Evolutionary conservation across 2,888 invertebrate species (phyloP), one percentile per base, ranked within the genome.

Genomic region (Chloroclysta siterata): DNA sequence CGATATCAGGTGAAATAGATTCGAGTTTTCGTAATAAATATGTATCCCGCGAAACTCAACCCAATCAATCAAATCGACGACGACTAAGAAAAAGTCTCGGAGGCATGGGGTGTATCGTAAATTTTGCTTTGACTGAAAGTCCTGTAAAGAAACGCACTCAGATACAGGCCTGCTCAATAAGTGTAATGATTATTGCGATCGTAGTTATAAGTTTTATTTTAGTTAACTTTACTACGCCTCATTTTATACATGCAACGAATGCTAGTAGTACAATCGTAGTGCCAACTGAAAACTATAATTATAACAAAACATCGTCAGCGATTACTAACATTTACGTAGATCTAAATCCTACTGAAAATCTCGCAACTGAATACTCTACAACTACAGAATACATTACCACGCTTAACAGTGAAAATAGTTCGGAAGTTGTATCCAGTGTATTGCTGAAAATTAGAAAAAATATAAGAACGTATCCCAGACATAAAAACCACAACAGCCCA

Each of bases 131-230:
- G 72, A 86, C 86, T 73, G 90, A 93, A 73, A 89, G 85, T 73
- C 84, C 89, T 62, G 82, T 90, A 47, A 92, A 90, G 70, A 93
- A 90, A 75, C 82, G 90, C 76, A 93, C 88, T 71, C 92, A 91
- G 82, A 90, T 93, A 79, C 90, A 91, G 81, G 92, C 92, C 65
- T 93, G 91, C 88, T 93, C 93, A 89, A 90, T 93, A 84, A 92
- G 90, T 85, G 85, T 93, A 78, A 92, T 93, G 90, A 89, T 93
- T 76, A 77, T 93, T 80, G 91, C 93, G 67, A 91, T 93, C 65
- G 83, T 93, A 81, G 83, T 90, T 33, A 91, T 93, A 82, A 90
- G 91, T 84, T 89, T 93, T 81, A 79, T 93, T 81, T 85, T 93
- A 80, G 91, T 93, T 60, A 93, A 93, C 81, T 90, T 91, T 85